Percentiles rank a stretch among this genome's conserved stretches.
Conservation (phyloP, 2,113 vertebrate species). For the Scomber colias region DNA sequence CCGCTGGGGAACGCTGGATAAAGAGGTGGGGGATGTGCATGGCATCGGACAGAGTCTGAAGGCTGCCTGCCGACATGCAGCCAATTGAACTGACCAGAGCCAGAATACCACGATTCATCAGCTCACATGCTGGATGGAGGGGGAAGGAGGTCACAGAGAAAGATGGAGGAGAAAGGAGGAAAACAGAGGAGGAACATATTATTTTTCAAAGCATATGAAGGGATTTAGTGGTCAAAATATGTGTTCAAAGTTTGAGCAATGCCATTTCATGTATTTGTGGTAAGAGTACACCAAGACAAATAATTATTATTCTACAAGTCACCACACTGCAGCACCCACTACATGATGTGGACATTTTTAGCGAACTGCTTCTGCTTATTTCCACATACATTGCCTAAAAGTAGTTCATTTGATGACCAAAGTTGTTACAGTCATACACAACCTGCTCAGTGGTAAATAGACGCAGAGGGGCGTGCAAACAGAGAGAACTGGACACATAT, state of each 20-base stretch:
- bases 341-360: background rate
- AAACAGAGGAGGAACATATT: slow-evolving; percentile 14
- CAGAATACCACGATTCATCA: slow-evolving; percentile 99
- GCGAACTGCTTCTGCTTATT: background rate
- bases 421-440: slow-evolving; percentile 17
- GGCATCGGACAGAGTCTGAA: slow-evolving; percentile 95
- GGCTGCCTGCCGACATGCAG: slow-evolving; percentile 95
- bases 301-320: slow-evolving; percentile 38
- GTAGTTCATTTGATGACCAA: slow-evolving; percentile 26
- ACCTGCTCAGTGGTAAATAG: slow-evolving; percentile 1
- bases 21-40: slow-evolving; percentile 99
- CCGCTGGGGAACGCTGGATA: slow-evolving; percentile 92
- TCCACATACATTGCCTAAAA: slow-evolving; percentile 3
- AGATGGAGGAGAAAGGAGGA: background rate
- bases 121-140: slow-evolving; percentile 92
- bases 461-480: background rate
- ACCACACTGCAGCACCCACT: slow-evolving; percentile 32
- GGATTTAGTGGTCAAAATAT: background rate
- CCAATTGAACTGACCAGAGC: slow-evolving; percentile 98
- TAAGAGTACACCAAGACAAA: slow-evolving; percentile 1
- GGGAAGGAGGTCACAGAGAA: slow-evolving; percentile 16
- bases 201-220: slow-evolving; percentile 20
- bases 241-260: background rate
- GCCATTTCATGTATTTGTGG: slow-evolving; percentile 5
- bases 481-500: background rate